Percentiles rank a stretch among this genome's conserved stretches.
Evolutionary conservation across 2,888 invertebrate genomes (phyloP).

Genomic region (Ormyrus nitidulus): DNA sequence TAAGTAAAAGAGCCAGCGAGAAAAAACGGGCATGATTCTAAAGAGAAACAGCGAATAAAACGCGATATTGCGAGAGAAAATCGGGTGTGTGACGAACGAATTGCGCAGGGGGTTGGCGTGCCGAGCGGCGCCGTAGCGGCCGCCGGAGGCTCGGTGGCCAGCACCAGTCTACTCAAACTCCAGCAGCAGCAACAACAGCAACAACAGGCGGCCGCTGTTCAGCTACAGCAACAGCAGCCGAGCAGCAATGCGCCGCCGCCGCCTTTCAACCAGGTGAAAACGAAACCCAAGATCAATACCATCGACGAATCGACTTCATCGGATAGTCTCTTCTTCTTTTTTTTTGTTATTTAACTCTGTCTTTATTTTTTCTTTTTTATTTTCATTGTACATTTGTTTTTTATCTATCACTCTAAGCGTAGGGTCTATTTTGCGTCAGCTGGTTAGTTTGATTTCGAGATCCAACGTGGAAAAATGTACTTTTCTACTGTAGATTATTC

Average conservation of each 20-base stretch:
- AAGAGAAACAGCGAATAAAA: no score
- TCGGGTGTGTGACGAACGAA: no score
- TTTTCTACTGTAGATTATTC: no score
- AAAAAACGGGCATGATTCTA: no score
- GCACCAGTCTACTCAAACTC: constrained; percentile 73
- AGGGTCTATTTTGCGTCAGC: no score
- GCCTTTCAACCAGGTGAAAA: constrained; percentile 73
- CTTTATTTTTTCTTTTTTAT: no score
- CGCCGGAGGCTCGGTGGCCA: constrained; percentile 73
- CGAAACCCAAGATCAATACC: not conserved
- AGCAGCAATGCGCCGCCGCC: constrained; percentile 72
- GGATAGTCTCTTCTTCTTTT: not conserved
- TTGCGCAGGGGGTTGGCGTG: constrained; percentile 72
- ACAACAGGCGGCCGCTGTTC: constrained; percentile 66
- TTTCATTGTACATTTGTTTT: not conserved
- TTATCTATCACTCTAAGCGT: not conserved
- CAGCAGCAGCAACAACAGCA: constrained; percentile 72
- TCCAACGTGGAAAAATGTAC: no score
- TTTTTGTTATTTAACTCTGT: no score
- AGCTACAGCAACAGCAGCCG: constrained; percentile 72
- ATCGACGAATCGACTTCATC: not conserved
- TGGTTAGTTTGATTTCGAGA: not conserved
- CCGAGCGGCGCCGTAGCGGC: constrained; percentile 71
- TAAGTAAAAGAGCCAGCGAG: no score
- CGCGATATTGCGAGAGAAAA: no score